Evolutionary conservation across 1,140 invertebrate species (phyloP).

Genomic region (Philaenus spumarius): DNA sequence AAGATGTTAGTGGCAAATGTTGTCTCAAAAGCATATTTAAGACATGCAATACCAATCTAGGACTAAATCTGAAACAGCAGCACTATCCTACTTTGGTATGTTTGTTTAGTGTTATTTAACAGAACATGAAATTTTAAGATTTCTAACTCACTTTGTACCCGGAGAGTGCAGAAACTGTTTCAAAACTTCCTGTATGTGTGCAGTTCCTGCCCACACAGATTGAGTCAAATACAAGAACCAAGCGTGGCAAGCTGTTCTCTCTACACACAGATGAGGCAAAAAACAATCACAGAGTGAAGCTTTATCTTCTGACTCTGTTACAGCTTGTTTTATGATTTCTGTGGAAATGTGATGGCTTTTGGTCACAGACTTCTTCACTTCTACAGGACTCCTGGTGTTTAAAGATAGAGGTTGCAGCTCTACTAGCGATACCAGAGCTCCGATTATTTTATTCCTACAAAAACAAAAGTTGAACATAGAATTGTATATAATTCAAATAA

Average conservation of each 20-base stretch:
- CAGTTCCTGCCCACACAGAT: slow-evolving; percentile 31
- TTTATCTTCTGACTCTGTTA: neutral
- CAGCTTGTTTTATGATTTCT: slow-evolving; percentile 16
- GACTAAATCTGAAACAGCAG: too few relatives aligned
- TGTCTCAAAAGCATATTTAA: too few relatives aligned
- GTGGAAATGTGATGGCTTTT: slow-evolving; percentile 34
- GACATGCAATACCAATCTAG: too few relatives aligned
- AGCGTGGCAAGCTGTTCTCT: slow-evolving; percentile 48
- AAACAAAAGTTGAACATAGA: too few relatives aligned
- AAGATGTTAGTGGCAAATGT: too few relatives aligned
- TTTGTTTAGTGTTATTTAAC: too few relatives aligned
- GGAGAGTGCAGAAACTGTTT: slow-evolving; percentile 2
- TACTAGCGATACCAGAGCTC: too few relatives aligned
- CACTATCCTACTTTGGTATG: too few relatives aligned
- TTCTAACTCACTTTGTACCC: slow-evolving; percentile 4
- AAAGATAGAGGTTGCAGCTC: too few relatives aligned
- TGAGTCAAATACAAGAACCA: slow-evolving; percentile 44
- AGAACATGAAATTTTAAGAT: too few relatives aligned
- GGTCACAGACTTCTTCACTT: slow-evolving; percentile 20
- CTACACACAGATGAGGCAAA: slow-evolving; percentile 38
- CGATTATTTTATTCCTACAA: too few relatives aligned
- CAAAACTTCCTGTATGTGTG: slow-evolving; percentile 37
- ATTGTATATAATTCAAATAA: too few relatives aligned
- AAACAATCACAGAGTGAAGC: neutral
- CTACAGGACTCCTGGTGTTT: neutral